phyloP scores from a whole-genome alignment of 2,888 invertebrate genomes.

The Morpho achilles region DNA sequence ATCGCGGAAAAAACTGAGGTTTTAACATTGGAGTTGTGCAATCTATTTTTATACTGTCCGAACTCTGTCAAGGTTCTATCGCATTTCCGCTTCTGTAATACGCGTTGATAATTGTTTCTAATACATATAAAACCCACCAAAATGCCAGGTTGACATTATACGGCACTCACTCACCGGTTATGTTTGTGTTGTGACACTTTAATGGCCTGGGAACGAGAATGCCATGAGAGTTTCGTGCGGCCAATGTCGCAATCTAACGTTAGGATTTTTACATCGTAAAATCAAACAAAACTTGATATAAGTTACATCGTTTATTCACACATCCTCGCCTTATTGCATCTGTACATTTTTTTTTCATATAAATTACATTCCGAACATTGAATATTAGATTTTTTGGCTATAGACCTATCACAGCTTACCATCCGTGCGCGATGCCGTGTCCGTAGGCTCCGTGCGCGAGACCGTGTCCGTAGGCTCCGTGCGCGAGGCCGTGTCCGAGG shows the following conservation, averaged over 20 bases:
- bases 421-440: constrained; percentile 49
- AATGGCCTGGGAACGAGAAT: constrained; percentile 22
- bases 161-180: constrained; percentile 2
- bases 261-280: constrained; percentile 5
- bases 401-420: constrained; percentile 69
- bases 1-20: constrained; percentile 1
- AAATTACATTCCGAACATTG: constrained; percentile 67
- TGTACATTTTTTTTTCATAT: constrained; percentile 56
- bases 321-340: constrained; percentile 66
- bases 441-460: constrained; percentile 36
- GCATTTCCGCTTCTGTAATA: constrained; percentile 12
- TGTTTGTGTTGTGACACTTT: constrained; percentile 24
- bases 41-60: constrained; percentile 1
- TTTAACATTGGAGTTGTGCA: constrained; percentile 1
- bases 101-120: constrained; percentile 6
- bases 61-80: constrained; percentile 13
- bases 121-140: constrained; percentile 1
- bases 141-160: constrained; percentile 22
- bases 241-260: constrained; percentile 15
- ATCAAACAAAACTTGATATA: constrained; percentile 26
- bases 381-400: constrained; percentile 69
- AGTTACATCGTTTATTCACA: constrained; percentile 68
- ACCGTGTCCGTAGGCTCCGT: constrained; percentile 45
- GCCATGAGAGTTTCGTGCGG: constrained; percentile 18
- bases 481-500: constrained; percentile 39